A percentile compares a stretch with the other conserved stretches of the same genome.
Conservation (phyloP, 1,140 invertebrate species). For the Eufriesea mexicana region DNA sequence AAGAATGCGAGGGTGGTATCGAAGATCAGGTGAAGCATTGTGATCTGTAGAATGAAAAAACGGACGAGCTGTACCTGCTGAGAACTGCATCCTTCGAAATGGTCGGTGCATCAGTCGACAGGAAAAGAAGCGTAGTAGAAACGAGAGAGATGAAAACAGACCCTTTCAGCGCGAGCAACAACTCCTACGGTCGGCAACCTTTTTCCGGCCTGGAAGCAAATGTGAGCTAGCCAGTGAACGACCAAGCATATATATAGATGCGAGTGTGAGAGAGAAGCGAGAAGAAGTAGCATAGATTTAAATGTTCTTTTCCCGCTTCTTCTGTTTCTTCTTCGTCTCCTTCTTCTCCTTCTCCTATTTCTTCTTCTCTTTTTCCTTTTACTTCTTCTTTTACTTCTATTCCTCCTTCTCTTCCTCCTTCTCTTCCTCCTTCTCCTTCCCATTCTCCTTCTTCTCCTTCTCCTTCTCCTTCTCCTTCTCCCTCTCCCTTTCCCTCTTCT, state of each 20-base stretch:
- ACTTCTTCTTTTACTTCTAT: neutral
- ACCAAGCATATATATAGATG: neutral
- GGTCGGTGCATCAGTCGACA: conserved; percentile 50
- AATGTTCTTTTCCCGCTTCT: neutral
- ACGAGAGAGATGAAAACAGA: conserved; percentile 15
- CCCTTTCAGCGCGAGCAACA: conserved; percentile 37
- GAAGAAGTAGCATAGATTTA: neutral
- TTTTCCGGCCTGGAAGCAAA: conserved; percentile 35
- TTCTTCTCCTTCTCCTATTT: neutral
- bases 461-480: neutral
- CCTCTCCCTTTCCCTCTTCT: neutral
- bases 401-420: neutral
- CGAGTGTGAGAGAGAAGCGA: neutral
- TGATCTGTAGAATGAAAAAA: conserved; percentile 74
- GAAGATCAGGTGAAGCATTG: conserved; percentile 77
- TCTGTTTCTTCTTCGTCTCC: neutral
- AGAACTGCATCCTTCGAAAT: conserved; percentile 55
- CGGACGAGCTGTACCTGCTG: conserved; percentile 69
- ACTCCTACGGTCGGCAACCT: conserved; percentile 52
- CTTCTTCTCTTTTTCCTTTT: neutral
- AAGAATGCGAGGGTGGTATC: conserved; percentile 75
- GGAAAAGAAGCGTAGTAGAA: neutral
- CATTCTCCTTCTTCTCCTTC: neutral
- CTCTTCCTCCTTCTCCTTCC: neutral
- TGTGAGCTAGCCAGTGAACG: conserved; percentile 42